Evolutionary conservation across 92 coral and sea anemone species (phyloP), one percentile per base, ranked within the genome.

Genomic region (Blastomussa wellsi): DNA sequence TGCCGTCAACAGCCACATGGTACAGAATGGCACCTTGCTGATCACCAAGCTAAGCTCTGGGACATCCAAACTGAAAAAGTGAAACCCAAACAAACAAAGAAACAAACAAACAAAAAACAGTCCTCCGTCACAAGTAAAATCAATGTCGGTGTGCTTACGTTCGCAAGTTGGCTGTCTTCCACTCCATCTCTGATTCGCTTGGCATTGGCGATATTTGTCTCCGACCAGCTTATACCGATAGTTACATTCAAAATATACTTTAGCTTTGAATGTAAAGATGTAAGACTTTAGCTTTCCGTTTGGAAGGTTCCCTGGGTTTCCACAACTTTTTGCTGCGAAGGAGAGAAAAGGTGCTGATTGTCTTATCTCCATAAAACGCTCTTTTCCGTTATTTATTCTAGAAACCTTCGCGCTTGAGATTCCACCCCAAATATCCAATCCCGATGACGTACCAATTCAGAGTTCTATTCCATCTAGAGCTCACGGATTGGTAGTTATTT

Each of bases 121-220:
- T n/a, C n/a, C n/a, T n/a, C n/a, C n/a, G n/a, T n/a, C 22, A 26
- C 77, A 51, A 36, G 38, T 70, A 36, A 36, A 38, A 44, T 33
- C 11, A 70, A 44, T 0, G 17, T 35, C 28, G 22, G 35, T 12
- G 0, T 37, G 20, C 88, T 81, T 86, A 93, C 98, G 78, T 84
- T 82, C 66, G 80, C 98, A 94, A 13, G 86, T 76, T 20, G 98
- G 98, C 82, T 48, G 51, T 17, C 29, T 38, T 66, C 88, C 98
- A 74, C 95, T 92, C 98, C 98, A 94, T 31, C 62, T 78, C 69
- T 88, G 92, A 65, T 94, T 92, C n/a, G 92, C 70, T 79, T 87
- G 93, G 48, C 98, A 94, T 59, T 87, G 92, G 22, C 93, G 89
- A 37, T 79, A 94, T 64, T 68, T 59, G 65, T 88, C 88, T 65